phyloP scores from a whole-genome alignment of 2,113 vertebrate species.

The Spizaetus ornatus region DNA sequence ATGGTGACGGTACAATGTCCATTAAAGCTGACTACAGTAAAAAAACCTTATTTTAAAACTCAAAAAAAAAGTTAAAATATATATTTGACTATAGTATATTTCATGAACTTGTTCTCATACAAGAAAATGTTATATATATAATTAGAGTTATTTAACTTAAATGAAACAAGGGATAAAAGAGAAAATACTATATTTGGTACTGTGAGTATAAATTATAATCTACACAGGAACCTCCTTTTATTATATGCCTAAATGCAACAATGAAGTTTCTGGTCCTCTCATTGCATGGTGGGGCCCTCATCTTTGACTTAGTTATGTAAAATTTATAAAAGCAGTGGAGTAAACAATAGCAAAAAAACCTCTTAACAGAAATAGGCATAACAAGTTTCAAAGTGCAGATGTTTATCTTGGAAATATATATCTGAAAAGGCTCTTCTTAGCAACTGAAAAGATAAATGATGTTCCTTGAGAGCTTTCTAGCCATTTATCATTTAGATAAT shows the following conservation, averaged over 20 bases:
- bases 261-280: background rate
- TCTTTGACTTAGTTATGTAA: background rate
- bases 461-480: background rate
- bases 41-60: background rate
- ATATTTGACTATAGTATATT: background rate
- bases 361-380: background rate
- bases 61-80: background rate
- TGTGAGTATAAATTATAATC: background rate
- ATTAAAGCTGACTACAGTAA: background rate
- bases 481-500: conserved; percentile 31
- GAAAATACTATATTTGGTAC: background rate
- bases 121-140: background rate
- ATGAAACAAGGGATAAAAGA: background rate
- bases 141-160: background rate
- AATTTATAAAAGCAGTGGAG: background rate
- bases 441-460: conserved; percentile 20
- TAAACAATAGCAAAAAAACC: background rate
- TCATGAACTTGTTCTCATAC: background rate
- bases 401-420: background rate
- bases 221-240: background rate
- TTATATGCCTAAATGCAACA: background rate
- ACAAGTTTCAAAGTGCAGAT: background rate
- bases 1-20: background rate
- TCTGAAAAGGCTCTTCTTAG: background rate
- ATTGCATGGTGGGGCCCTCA: background rate